phyloP scores from a whole-genome alignment of 2,113 vertebrate genomes.

The Cardinalis cardinalis region DNA sequence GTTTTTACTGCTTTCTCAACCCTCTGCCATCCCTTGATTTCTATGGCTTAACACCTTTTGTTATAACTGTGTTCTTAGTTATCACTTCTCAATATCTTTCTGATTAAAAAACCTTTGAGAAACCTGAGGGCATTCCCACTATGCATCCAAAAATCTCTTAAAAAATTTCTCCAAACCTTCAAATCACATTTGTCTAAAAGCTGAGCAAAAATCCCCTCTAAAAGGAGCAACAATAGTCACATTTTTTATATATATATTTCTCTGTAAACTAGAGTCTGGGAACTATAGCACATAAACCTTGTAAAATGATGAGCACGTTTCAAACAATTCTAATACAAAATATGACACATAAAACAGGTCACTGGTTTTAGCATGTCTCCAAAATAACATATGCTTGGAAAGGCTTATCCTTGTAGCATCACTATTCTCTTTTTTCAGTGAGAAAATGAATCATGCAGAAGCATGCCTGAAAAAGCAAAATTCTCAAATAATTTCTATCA shows the following conservation, averaged over 20 bases:
- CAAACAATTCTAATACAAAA: background rate
- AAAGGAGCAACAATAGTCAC: background rate
- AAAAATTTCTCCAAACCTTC: background rate
- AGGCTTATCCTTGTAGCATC: background rate
- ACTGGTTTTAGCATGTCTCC: background rate
- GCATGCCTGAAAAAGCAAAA: conserved; percentile 17
- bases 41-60: background rate
- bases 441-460: background rate
- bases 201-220: conserved; percentile 2
- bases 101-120: background rate
- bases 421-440: background rate
- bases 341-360: background rate
- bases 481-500: background rate
- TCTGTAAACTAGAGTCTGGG: background rate
- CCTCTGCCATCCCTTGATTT: background rate
- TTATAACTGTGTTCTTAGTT: background rate
- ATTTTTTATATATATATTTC: background rate
- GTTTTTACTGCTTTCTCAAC: background rate
- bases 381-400: background rate
- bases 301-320: background rate
- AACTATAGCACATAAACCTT: background rate
- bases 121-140: background rate
- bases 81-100: background rate
- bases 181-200: background rate
- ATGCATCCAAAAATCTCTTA: background rate